A percentile compares a stretch with the other conserved stretches of the same genome.
phyloP scores from a whole-genome alignment of 2,797 vertebrate genomes.

The Chromobotia macracanthus region DNA sequence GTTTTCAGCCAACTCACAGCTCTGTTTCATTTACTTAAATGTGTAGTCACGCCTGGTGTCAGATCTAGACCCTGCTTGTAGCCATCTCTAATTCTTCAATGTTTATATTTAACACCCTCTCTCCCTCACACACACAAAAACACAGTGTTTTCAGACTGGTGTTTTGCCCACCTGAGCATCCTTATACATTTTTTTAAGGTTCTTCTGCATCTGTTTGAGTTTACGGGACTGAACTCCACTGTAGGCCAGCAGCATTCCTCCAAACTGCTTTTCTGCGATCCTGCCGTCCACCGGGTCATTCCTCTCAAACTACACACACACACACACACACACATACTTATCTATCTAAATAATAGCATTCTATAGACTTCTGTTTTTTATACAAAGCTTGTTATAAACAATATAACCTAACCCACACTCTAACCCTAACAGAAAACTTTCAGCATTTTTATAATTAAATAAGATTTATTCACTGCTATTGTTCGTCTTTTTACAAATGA shows the following conservation, averaged over 20 bases:
- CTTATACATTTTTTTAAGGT: constrained; percentile 96
- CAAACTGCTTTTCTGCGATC: constrained; percentile 94
- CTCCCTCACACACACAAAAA: background rate
- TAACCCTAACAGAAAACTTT: too few relatives aligned
- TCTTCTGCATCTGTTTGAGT: constrained; percentile 93
- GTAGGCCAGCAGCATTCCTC: constrained; percentile 96
- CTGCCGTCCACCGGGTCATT: constrained; percentile 88
- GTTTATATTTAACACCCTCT: background rate
- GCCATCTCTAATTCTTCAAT: background rate
- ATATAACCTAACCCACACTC: too few relatives aligned
- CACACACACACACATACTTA: constrained; percentile 58
- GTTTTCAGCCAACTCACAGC: too few relatives aligned
- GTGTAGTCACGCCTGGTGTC: too few relatives aligned
- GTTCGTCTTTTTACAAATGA: too few relatives aligned
- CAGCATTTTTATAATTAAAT: too few relatives aligned
- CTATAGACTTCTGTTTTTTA: too few relatives aligned
- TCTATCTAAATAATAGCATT: too few relatives aligned
- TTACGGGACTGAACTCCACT: constrained; percentile 98
- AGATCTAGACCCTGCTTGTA: background rate
- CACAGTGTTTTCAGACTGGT: background rate
- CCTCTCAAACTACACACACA: constrained; percentile 87
- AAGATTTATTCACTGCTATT: too few relatives aligned
- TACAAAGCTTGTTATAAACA: too few relatives aligned
- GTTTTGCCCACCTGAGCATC: constrained; percentile 85
- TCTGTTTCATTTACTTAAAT: too few relatives aligned